A percentile compares a stretch with the other conserved stretches of the same genome.
These are phyloP conservation scores for Sinosuthora webbiana DNA, from an alignment of 2,113 vertebrate genomes.

Conservation along the genomic window DNA sequence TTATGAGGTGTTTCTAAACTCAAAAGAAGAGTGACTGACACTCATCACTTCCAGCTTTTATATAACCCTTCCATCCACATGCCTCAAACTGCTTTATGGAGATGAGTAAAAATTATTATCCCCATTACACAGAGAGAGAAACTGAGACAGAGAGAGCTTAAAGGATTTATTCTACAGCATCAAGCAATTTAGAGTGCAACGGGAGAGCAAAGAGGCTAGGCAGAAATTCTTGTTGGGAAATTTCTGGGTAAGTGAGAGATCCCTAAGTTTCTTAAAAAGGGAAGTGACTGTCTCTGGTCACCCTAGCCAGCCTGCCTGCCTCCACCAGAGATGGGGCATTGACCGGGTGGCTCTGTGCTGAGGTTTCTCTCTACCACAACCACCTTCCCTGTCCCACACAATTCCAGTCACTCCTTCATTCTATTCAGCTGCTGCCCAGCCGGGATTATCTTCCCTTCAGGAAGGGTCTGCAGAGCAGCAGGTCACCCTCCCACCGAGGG, in stretches of 20 bases:
- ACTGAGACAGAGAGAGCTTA: slow-evolving; percentile 45
- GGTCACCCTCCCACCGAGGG: fast-evolving
- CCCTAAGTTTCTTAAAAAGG: background rate
- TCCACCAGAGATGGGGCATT: background rate
- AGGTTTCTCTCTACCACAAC: background rate
- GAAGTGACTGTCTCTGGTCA: background rate
- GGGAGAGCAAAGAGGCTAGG: background rate
- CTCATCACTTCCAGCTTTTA: slow-evolving; percentile 32
- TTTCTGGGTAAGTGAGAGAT: background rate
- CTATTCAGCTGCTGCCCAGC: background rate
- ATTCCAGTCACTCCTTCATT: background rate
- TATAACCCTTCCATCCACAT: slow-evolving; percentile 16
- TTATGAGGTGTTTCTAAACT: slow-evolving; percentile 47
- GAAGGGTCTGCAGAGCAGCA: background rate
- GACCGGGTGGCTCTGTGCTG: background rate
- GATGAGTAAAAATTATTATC: slow-evolving; percentile 59
- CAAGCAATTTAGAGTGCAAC: background rate
- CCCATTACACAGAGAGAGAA: slow-evolving; percentile 34
- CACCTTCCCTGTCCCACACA: fast-evolving
- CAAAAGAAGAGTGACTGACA: slow-evolving; percentile 31
- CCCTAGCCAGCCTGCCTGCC: background rate
- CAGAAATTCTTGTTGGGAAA: background rate
- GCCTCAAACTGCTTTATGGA: slow-evolving; percentile 48
- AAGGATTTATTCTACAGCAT: slow-evolving; percentile 36
- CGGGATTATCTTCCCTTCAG: background rate